These are phyloP conservation scores for Drosophila vallismaia DNA, from an alignment of 2,888 invertebrate species.

Conservation along the genomic window DNA sequence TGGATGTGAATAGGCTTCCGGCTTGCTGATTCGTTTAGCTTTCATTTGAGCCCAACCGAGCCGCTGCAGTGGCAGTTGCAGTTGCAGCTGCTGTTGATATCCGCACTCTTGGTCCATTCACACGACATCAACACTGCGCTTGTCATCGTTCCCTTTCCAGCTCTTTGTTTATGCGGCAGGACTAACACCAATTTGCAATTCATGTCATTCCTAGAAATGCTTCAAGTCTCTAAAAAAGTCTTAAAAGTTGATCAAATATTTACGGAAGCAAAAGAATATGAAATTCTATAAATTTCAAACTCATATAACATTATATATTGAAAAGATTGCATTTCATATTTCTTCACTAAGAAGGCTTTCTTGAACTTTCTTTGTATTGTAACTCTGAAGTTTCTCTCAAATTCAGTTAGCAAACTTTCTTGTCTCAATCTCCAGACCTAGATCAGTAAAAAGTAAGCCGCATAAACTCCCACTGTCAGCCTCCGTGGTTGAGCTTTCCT, in stretches of 20 bases:
- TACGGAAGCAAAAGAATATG: not conserved
- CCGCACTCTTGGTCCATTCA: constrained; percentile 54
- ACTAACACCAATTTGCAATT: constrained; percentile 32
- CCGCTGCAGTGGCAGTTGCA: constrained; percentile 13
- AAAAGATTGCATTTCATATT: no score
- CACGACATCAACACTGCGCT: constrained; percentile 44
- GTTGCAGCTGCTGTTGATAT: constrained; percentile 28
- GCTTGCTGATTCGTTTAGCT: constrained; percentile 74
- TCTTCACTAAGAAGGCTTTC: no score
- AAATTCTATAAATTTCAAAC: no score
- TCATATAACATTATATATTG: not conserved
- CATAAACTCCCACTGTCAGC: constrained; percentile 32
- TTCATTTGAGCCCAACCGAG: constrained; percentile 44
- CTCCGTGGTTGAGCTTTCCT: constrained; percentile 12
- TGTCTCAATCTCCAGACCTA: not conserved
- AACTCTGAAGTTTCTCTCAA: not conserved
- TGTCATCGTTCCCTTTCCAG: constrained; percentile 3
- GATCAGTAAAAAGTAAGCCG: constrained; percentile 3
- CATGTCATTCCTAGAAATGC: constrained; percentile 19
- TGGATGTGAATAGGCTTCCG: constrained; percentile 69
- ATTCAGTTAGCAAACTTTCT: not conserved
- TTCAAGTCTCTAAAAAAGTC: not conserved
- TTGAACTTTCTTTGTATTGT: not conserved
- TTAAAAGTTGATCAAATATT: not conserved
- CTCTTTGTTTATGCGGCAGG: constrained; percentile 33